A percentile compares a stretch with the other conserved stretches of the same genome.
phyloP scores from a whole-genome alignment of 2,113 vertebrate genomes.

The Gymnocephalus cernua region DNA sequence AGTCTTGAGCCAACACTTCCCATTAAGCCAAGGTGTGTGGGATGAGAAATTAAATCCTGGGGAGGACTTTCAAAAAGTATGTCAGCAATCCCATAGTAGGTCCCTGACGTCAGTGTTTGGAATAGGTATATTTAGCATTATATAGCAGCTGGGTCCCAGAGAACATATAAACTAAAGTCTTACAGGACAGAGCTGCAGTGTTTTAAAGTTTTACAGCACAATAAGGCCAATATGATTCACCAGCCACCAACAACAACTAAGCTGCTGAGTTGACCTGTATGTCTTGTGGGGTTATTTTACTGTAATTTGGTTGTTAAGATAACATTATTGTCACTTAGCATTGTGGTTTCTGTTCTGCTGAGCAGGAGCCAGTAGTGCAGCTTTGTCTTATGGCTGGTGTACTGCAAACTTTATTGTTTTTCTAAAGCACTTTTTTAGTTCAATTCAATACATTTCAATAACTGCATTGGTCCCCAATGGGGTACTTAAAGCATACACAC shows the following conservation, averaged over 20 bases:
- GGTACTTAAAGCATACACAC: slow-evolving; percentile 27
- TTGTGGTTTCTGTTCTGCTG: slow-evolving; percentile 36
- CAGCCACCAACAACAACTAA: slow-evolving; percentile 1
- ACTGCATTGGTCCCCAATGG: slow-evolving; percentile 15
- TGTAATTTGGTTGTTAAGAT: slow-evolving; percentile 47
- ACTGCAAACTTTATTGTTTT: slow-evolving; percentile 29
- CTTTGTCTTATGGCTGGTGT: slow-evolving; percentile 19
- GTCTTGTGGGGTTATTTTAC: slow-evolving; percentile 15
- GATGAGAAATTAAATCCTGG: slow-evolving; percentile 63
- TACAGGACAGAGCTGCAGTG: neutral
- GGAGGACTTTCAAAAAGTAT: slow-evolving; percentile 61
- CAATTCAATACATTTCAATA: slow-evolving; percentile 32
- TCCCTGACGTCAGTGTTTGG: slow-evolving; percentile 40
- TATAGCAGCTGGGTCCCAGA: slow-evolving; percentile 42
- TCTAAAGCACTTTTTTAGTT: slow-evolving; percentile 22
- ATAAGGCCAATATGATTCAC: slow-evolving; percentile 26
- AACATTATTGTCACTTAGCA: slow-evolving; percentile 30
- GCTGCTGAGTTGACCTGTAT: slow-evolving; percentile 21
- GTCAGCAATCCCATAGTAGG: slow-evolving; percentile 59
- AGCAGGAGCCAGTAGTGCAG: slow-evolving; percentile 14
- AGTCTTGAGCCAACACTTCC: slow-evolving; percentile 58
- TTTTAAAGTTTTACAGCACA: slow-evolving; percentile 7
- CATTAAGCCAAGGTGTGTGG: slow-evolving; percentile 60
- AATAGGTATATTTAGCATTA: slow-evolving; percentile 49
- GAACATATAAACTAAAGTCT: neutral